phyloP scores from a whole-genome alignment of 2,888 invertebrate genomes.

The Zootermopsis nevadensis region DNA sequence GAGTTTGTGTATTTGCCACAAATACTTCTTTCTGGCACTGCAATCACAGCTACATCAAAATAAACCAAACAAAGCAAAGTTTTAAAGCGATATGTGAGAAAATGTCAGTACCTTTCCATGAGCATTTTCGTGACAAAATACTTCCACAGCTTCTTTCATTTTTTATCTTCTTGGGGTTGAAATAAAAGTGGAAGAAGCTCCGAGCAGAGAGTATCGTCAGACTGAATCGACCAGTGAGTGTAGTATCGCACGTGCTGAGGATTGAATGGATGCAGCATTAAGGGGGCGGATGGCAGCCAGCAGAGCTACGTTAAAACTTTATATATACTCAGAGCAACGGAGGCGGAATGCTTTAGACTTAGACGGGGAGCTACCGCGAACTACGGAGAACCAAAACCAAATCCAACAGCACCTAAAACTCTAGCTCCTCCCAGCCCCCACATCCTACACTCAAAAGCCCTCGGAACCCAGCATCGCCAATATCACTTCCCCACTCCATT shows the following conservation, averaged over 20 bases:
- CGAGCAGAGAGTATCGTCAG: background rate
- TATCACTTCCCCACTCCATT: constrained; percentile 7
- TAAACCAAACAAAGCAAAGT: background rate
- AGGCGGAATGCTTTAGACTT: background rate
- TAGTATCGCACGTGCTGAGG: background rate
- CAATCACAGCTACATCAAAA: background rate
- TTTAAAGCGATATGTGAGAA: background rate
- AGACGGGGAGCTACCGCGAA: background rate
- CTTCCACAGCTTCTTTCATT: background rate
- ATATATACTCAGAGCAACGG: background rate
- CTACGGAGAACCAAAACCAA: constrained; percentile 8
- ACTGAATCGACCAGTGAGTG: background rate
- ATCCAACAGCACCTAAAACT: background rate
- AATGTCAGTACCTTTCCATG: background rate
- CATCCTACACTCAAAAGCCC: constrained; percentile 3
- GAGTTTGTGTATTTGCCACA: too few species aligned
- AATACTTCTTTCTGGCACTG: too few species aligned
- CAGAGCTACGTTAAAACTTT: background rate
- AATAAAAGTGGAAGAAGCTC: constrained; percentile 2
- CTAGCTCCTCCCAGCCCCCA: background rate
- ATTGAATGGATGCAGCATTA: too few species aligned
- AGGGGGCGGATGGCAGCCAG: background rate
- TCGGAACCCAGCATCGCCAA: background rate
- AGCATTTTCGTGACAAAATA: background rate
- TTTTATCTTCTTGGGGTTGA: background rate